Conservation (phyloP, 2,113 vertebrate genomes). For the Illadopsis cleaveri region DNA sequence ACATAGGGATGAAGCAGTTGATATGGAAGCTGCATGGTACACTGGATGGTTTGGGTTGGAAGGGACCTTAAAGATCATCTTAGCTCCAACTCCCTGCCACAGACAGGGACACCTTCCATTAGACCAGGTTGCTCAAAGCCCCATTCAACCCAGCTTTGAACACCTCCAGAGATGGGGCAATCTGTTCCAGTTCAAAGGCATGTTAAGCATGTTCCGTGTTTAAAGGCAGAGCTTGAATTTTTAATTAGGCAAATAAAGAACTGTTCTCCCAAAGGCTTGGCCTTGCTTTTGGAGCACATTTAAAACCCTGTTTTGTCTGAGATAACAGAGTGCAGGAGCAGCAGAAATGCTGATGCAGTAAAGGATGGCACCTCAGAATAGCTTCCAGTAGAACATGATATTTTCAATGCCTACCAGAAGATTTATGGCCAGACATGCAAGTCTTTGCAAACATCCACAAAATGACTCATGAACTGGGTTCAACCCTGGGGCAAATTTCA, state of each 20-base stretch:
- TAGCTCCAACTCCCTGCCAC: neutral
- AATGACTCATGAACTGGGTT: neutral
- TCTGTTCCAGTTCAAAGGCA: neutral
- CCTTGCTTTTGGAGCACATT: neutral
- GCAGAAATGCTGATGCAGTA: neutral
- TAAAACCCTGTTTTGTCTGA: neutral
- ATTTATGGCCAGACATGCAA: neutral
- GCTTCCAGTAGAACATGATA: neutral
- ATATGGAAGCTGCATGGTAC: neutral
- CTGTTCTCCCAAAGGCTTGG: neutral
- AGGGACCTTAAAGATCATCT: neutral
- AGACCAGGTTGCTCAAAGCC: neutral
- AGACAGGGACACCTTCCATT: neutral
- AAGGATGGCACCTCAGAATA: neutral
- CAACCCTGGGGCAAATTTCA: neutral
- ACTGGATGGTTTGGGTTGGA: neutral
- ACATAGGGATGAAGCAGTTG: neutral
- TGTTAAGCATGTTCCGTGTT: neutral
- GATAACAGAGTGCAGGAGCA: neutral
- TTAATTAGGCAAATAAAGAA: neutral
- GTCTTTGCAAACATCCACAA: neutral
- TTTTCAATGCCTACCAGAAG: neutral
- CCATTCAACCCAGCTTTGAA: neutral
- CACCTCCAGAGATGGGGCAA: neutral
- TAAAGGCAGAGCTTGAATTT: neutral